A percentile compares a stretch with the other conserved stretches of the same genome.
Evolutionary conservation across 2,888 invertebrate species (phyloP).

Genomic region (Coleophora flavipennella): DNA sequence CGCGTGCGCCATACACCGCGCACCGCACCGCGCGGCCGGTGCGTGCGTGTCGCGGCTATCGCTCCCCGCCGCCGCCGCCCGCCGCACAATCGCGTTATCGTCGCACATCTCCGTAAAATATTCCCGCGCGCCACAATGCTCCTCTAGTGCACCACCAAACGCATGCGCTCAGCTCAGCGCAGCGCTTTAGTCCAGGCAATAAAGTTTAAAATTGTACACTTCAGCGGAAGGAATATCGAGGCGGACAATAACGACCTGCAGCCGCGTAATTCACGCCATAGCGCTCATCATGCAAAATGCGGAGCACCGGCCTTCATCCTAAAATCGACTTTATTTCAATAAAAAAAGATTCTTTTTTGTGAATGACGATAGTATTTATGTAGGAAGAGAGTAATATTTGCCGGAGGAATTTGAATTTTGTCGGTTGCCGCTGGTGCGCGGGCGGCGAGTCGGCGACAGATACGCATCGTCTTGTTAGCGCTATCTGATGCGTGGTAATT

Average conservation of each 20-base stretch:
- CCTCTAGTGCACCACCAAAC: too few relatives aligned
- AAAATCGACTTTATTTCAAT: slow-evolving; percentile 18
- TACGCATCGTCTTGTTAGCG: slow-evolving; percentile 69
- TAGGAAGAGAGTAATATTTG: slow-evolving; percentile 44
- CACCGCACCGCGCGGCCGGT: too few relatives aligned
- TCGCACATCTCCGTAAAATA: slow-evolving; percentile 66
- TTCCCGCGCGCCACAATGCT: slow-evolving; percentile 44
- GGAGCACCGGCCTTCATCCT: slow-evolving; percentile 2
- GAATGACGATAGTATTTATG: slow-evolving; percentile 27
- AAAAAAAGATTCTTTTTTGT: slow-evolving; percentile 4
- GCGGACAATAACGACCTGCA: slow-evolving; percentile 41
- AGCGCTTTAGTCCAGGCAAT: too few relatives aligned
- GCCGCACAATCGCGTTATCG: slow-evolving; percentile 52
- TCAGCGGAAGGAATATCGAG: too few relatives aligned
- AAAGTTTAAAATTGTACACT: too few relatives aligned
- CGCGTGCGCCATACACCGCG: too few relatives aligned
- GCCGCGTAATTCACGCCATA: slow-evolving; percentile 68
- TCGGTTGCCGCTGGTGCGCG: slow-evolving; percentile 21
- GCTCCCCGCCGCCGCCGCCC: slow-evolving; percentile 48
- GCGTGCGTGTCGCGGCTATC: slow-evolving; percentile 34
- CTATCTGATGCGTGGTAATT: slow-evolving; percentile 67
- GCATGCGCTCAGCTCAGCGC: too few relatives aligned
- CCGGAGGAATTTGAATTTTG: slow-evolving; percentile 57
- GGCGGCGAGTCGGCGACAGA: slow-evolving; percentile 29
- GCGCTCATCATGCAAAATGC: slow-evolving; percentile 65